phyloP scores from a whole-genome alignment of 2,113 vertebrate genomes.

The Aldabrachelys gigantea region DNA sequence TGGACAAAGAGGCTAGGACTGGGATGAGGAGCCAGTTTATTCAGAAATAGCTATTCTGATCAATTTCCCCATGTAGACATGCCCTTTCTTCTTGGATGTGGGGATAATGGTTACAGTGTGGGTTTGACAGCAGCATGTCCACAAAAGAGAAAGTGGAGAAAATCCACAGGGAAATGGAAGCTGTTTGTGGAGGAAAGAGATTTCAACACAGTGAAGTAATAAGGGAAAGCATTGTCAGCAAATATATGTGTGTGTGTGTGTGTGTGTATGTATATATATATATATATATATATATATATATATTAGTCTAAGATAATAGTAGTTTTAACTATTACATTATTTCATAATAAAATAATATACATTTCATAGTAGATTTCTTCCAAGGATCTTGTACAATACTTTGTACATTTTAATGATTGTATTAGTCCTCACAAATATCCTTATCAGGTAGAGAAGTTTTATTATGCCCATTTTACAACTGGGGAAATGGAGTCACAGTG shows the following conservation, averaged over 20 bases:
- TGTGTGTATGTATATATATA: too few relatives aligned
- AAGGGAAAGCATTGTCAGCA: not conserved
- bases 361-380: constrained; percentile 39
- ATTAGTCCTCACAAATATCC: constrained; percentile 8
- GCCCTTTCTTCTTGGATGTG: too few relatives aligned
- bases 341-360: constrained; percentile 45
- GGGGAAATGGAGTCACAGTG: not conserved
- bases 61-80: too few relatives aligned
- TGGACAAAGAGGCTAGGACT: too few relatives aligned
- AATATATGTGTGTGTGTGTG: not conserved
- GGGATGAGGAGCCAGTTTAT: too few relatives aligned
- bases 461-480: not conserved
- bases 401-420: constrained; percentile 13
- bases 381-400: constrained; percentile 14
- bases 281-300: not conserved
- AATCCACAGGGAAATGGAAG: too few relatives aligned
- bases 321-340: not conserved
- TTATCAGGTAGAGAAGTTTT: not conserved
- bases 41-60: too few relatives aligned
- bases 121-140: not conserved
- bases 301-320: not conserved
- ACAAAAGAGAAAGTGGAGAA: too few relatives aligned
- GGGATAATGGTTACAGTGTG: not conserved
- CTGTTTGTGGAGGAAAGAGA: not conserved
- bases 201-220: not conserved